Percentiles rank a stretch among this genome's conserved stretches.
These are phyloP conservation scores for Zophobas morio DNA, from an alignment of 1,140 invertebrate species.

Conservation along the genomic window DNA sequence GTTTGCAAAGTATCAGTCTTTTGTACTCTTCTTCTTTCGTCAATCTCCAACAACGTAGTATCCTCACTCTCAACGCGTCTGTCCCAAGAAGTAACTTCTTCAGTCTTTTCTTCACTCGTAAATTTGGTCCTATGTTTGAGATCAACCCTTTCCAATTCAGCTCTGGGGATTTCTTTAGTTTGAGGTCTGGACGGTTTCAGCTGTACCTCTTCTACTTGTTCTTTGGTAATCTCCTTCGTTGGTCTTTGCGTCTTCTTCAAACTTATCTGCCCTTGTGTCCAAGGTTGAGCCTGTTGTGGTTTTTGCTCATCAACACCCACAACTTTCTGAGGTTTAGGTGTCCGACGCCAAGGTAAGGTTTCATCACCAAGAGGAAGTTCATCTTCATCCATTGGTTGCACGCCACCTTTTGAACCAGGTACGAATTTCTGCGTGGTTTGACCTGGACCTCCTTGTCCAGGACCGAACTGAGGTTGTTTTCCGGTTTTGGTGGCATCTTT, in stretches of 20 bases:
- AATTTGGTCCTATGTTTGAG: constrained; percentile 51
- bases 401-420: constrained; percentile 53
- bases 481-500: constrained; percentile 44
- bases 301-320: constrained; percentile 51
- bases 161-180: constrained; percentile 56
- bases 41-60: constrained; percentile 57
- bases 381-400: constrained; percentile 65
- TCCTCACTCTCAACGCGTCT: constrained; percentile 56
- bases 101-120: constrained; percentile 34
- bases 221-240: constrained; percentile 65
- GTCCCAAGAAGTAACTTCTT: constrained; percentile 38
- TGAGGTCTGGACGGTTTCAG: constrained; percentile 51
- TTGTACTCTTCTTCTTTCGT: constrained; percentile 56
- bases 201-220: constrained; percentile 58
- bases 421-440: constrained; percentile 44
- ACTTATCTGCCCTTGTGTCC: constrained; percentile 67
- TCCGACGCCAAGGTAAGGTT: constrained; percentile 70
- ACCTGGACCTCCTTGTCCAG: constrained; percentile 43
- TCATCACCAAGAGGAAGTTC: constrained; percentile 70
- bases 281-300: constrained; percentile 62
- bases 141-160: constrained; percentile 56
- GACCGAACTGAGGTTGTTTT: constrained; percentile 37
- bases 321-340: constrained; percentile 36
- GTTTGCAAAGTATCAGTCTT: constrained; percentile 52
- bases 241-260: constrained; percentile 66